Base-by-base conservation (phyloP, 2,797 vertebrate genomes). In the Acanthurus tractus region DNA sequence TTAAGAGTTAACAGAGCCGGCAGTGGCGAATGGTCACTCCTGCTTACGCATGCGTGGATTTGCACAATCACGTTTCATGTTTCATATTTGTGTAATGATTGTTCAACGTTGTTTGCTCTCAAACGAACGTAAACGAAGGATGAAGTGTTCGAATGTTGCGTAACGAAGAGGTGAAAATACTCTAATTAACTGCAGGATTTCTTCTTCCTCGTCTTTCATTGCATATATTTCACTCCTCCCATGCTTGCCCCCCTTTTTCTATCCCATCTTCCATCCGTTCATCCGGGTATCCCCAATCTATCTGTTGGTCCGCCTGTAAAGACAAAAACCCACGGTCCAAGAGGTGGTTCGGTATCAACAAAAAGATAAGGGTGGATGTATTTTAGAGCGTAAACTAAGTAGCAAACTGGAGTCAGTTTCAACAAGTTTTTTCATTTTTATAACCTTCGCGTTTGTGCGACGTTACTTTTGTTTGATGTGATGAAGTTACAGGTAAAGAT, bases 211-310 rank as follows among this genome's bases (percentile, higher is more conserved):
- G 22, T 73, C 48, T 70, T 34, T 34, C 29, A 34, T 34, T 34
- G 29, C 29, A 34, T 34, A 34, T 34, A 34, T 34, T 34, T 34
- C 29, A 34, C 29, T 34, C 29, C 29, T 34, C 29, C 29, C 29
- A 34, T 34, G 29, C 29, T 90, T 84, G 64, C 71, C 67, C 67
- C 61, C 55, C 52, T 78, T 75, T 86, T 82, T 84, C 70, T 73
- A 70, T 79, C 76, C 82, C 71, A 42, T 87, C 82, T 81, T 90
- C 79, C 83, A 83, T 86, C 82, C 84, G 55, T 88, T 89, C 88
- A 92, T 93, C 91, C 89, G 86, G 89, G 88, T 91, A 87, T 79
- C 85, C 84, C 57, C 53, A 76, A 80, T 86, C 71, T 74, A 67
- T 89, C 82, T 48, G 56, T 79, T 22, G 68, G 70, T 83, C 78